phyloP scores from a whole-genome alignment of 1,140 invertebrate species.

The Eueides isabella region DNA sequence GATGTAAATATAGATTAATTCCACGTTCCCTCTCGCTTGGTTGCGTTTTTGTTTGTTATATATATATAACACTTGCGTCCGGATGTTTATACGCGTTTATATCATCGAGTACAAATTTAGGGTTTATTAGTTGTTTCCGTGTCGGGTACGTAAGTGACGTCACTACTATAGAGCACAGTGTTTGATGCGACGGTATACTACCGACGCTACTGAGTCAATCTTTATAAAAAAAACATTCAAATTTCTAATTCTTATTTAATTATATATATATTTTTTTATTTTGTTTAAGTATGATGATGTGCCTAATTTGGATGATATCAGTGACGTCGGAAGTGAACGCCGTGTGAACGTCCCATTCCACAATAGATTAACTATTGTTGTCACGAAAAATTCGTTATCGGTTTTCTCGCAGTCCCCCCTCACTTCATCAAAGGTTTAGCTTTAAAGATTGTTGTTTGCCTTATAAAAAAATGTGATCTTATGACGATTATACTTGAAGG shows the following conservation, averaged over 20 bases:
- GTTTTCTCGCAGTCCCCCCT: slow-evolving; percentile 50
- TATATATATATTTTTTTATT: background rate
- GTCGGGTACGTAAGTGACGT: slow-evolving; percentile 33
- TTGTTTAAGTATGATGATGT: slow-evolving; percentile 12
- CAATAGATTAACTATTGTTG: slow-evolving; percentile 34
- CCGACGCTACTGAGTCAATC: background rate
- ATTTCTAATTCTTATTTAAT: background rate
- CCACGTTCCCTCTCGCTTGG: slow-evolving; percentile 32
- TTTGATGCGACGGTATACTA: background rate
- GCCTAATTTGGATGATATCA: background rate
- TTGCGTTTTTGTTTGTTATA: slow-evolving; percentile 49
- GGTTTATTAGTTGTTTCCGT: slow-evolving; percentile 57
- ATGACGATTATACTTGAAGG: slow-evolving; percentile 79
- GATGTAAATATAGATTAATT: slow-evolving; percentile 52
- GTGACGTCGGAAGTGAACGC: slow-evolving; percentile 41
- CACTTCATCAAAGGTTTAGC: slow-evolving; percentile 74
- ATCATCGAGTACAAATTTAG: slow-evolving; percentile 75
- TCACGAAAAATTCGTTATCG: slow-evolving; percentile 60
- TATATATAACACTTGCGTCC: slow-evolving; percentile 61
- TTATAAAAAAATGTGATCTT: slow-evolving; percentile 82
- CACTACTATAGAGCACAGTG: slow-evolving; percentile 8
- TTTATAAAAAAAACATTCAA: background rate
- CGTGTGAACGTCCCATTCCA: slow-evolving; percentile 61
- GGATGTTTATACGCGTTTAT: slow-evolving; percentile 55
- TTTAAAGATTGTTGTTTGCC: slow-evolving; percentile 82